Evolutionary conservation across 2,888 invertebrate genomes (phyloP), one percentile per base, ranked within the genome.

Genomic region (Xestoiulus laeticollis): DNA sequence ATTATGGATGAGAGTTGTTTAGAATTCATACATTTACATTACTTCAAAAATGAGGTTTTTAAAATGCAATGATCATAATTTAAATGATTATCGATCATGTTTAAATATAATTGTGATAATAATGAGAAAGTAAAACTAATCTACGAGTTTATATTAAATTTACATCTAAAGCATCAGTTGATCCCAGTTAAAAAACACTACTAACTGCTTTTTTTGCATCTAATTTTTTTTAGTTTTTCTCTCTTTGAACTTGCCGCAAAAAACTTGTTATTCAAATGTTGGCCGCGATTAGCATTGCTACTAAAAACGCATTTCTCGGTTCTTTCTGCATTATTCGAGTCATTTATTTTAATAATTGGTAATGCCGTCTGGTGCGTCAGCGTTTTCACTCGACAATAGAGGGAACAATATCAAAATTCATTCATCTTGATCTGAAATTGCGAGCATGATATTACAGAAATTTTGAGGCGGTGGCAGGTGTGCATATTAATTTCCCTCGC

Each of bases 311-410:
- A 48, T 38, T 38, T 48, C 48, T 48, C 48, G 48, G 14, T 19
- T 48, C 59, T 26, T 68, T 68, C 26, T n/a, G 68, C 68, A 68
- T 68, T 68, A 68, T 68, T 68, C 68, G 68, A 68, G 68, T 68
- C 68, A 68, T 68, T 68, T 68, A 68, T 68, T 68, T 68, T 68
- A 68, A 68, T 68, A 68, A 68, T 68, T 68, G 68, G 26, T 68
- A 26, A 68, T 68, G 68, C 59, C 59, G 59, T 59, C 59, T 59
- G 22, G 59, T 59, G 68, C 68, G 68, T 26, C 68, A 68, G 68
- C 68, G 26, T 68, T 68, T 68, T 68, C 68, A 68, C 12, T 26
- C 68, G 68, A 68, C 26, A 26, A 26, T 26, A 26, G 12, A n/a
- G 26, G n/a, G n/a, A 68, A 68, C 68, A 68, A 26, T 68, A 68